Conservation (phyloP, 2,797 vertebrate genomes). For the Rhabdophis nuchalis region DNA sequence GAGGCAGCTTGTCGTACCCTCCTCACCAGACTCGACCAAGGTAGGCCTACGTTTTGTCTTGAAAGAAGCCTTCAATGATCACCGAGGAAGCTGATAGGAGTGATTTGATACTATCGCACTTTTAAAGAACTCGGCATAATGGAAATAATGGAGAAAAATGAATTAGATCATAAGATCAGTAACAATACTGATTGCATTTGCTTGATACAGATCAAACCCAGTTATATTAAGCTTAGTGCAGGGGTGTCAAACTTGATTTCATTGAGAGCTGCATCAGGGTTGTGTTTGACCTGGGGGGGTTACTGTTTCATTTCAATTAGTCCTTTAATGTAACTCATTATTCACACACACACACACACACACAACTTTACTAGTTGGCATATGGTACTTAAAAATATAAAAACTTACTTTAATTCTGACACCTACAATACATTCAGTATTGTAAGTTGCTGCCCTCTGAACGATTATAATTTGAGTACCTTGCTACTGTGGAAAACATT, state of each 20-base stretch:
- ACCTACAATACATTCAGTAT: background rate
- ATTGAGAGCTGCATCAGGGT: too few relatives aligned
- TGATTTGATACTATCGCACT: background rate
- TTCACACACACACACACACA: background rate
- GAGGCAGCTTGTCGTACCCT: slow-evolving; percentile 86
- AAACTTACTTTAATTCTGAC: background rate
- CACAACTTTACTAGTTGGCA: background rate
- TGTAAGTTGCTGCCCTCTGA: background rate
- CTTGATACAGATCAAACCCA: background rate
- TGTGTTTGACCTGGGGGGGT: too few relatives aligned
- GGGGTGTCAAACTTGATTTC: too few relatives aligned
- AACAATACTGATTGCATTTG: background rate
- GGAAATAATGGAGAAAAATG: background rate
- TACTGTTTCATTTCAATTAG: background rate
- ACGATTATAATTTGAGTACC: background rate
- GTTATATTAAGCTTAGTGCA: background rate
- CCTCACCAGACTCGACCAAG: slow-evolving; percentile 84
- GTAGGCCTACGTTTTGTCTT: slow-evolving; percentile 61
- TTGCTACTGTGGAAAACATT: background rate
- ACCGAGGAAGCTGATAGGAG: background rate
- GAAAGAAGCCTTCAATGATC: background rate
- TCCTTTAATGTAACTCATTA: background rate
- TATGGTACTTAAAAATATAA: background rate
- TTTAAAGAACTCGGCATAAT: background rate
- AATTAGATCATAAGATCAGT: background rate